Evolutionary conservation across 2,113 vertebrate species (phyloP).

Genomic region (Fulica atra): DNA sequence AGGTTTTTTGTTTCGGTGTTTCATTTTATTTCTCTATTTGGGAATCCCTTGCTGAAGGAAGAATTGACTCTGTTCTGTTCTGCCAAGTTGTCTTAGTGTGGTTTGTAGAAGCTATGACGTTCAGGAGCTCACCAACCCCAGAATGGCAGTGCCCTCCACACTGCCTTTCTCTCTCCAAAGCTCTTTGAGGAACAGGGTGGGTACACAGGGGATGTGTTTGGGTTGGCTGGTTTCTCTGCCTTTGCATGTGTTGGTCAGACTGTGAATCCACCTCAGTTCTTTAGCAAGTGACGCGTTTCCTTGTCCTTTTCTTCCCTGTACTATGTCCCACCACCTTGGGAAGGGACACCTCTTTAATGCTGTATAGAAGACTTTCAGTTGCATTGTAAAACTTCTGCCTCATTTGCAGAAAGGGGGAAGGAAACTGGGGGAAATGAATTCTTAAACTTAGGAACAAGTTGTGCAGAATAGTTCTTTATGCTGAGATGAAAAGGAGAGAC

Average conservation of each 20-base stretch:
- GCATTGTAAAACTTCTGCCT: neutral
- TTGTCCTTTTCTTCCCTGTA: neutral
- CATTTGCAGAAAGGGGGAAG: neutral
- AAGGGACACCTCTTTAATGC: neutral
- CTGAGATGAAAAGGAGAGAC: neutral
- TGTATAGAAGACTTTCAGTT: neutral
- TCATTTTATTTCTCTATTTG: neutral
- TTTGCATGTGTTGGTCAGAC: accelerated
- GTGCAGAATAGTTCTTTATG: neutral
- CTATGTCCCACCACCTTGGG: neutral
- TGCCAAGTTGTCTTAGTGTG: neutral
- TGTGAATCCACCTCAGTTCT: neutral
- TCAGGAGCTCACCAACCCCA: neutral
- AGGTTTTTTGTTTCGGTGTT: accelerated
- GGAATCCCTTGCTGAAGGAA: neutral
- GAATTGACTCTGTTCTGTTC: neutral
- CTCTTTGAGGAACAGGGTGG: neutral
- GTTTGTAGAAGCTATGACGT: neutral
- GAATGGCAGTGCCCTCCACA: accelerated
- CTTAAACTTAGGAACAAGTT: neutral
- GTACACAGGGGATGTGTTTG: neutral
- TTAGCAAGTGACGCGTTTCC: accelerated
- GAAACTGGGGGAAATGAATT: neutral
- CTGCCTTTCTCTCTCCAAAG: neutral
- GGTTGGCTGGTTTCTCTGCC: neutral